These are phyloP conservation scores for Desoria tigrina DNA, from an alignment of 2,888 invertebrate species.

Conservation along the genomic window DNA sequence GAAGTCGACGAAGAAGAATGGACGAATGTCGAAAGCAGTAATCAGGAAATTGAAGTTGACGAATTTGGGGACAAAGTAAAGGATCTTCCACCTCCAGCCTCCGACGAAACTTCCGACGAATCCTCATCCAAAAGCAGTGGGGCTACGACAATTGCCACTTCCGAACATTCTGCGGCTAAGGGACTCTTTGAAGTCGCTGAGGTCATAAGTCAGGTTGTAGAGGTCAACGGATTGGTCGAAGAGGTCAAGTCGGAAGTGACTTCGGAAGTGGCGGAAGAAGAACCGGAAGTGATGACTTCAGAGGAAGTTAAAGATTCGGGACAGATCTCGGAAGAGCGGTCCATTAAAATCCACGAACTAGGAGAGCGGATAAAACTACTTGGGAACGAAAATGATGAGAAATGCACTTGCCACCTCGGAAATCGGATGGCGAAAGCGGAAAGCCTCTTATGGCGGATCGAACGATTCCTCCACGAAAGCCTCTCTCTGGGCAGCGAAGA, in stretches of 20 bases:
- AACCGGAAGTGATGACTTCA: conserved; percentile 53
- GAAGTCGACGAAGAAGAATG: conserved; percentile 24
- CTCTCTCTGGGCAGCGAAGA: conserved; percentile 61
- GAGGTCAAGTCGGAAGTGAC: conserved; percentile 39
- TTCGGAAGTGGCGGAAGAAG: conserved; percentile 52
- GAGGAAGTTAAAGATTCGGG: conserved; percentile 27
- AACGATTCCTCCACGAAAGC: conserved; percentile 52
- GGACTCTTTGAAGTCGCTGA: too few species aligned
- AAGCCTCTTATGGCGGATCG: conserved; percentile 52
- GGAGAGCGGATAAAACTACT: conserved; percentile 39
- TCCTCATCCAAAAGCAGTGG: conserved; percentile 15
- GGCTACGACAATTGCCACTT: not conserved
- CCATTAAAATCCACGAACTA: conserved; percentile 44
- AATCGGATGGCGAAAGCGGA: conserved; percentile 50
- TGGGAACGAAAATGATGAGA: conserved; percentile 19
- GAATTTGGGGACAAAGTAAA: too few species aligned
- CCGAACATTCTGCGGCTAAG: not conserved
- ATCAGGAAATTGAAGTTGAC: conserved; percentile 3
- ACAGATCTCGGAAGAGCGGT: conserved; percentile 20
- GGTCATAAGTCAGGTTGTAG: conserved; percentile 17
- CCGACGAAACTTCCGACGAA: conserved; percentile 15
- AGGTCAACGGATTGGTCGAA: conserved; percentile 25
- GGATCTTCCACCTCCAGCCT: too few species aligned
- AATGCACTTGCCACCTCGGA: conserved; percentile 38
- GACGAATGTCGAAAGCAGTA: conserved; percentile 29